Conservation (phyloP, 2,797 vertebrate species). For the Hipposideros larvatus region DNA sequence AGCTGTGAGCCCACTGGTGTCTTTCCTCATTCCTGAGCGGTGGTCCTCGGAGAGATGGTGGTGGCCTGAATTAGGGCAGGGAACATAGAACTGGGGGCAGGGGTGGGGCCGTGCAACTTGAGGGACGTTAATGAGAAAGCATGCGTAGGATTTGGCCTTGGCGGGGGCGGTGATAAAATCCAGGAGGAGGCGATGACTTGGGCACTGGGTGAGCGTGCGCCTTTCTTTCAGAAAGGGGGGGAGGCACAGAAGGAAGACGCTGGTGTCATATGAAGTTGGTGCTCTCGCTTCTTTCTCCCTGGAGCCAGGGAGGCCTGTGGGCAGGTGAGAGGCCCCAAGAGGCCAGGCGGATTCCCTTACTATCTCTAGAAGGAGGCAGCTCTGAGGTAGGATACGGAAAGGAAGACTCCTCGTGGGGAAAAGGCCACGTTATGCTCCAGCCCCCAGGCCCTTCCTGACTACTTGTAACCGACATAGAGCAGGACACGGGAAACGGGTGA, state of each 20-base stretch:
- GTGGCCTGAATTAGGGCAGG: background rate
- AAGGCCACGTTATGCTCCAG: too few relatives aligned
- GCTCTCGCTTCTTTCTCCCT: background rate
- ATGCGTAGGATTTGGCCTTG: too few relatives aligned
- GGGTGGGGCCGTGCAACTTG: background rate
- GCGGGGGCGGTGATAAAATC: too few relatives aligned
- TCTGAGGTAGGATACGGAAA: background rate
- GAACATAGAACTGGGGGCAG: background rate
- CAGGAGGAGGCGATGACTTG: background rate
- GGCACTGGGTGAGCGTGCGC: background rate
- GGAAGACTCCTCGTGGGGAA: background rate
- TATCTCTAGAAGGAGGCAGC: background rate
- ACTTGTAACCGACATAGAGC: background rate
- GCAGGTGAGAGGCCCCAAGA: background rate
- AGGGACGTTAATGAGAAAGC: background rate
- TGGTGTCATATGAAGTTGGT: background rate
- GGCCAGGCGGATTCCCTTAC: too few relatives aligned
- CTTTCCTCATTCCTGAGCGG: background rate
- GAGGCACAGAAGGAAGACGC: background rate
- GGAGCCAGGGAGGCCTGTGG: background rate
- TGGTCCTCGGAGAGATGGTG: background rate
- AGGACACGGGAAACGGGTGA: background rate
- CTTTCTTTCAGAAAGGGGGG: background rate
- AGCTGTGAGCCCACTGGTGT: background rate
- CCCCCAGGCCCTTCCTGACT: background rate